Conservation (phyloP, 2,113 vertebrate genomes). For the Tiliqua scincoides region DNA sequence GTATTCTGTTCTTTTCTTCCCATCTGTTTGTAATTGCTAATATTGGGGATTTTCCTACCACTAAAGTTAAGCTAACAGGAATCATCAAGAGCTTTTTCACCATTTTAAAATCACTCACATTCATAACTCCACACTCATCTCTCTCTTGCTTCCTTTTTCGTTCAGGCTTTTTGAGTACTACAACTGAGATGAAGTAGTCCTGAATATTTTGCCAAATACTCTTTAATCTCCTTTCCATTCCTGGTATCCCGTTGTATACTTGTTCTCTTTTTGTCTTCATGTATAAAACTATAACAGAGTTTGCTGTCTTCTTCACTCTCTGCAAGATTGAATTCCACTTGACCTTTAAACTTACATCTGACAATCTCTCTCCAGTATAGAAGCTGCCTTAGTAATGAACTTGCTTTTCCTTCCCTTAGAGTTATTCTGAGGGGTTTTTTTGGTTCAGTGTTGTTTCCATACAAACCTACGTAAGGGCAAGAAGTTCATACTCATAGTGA, state of each 20-base stretch:
- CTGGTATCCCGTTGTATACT: neutral
- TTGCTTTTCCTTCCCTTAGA: neutral
- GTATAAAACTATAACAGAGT: neutral
- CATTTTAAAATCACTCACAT: neutral
- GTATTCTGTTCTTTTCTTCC: constrained; percentile 8
- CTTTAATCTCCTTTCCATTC: constrained; percentile 12
- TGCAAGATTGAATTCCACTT: constrained; percentile 5
- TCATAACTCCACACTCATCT: neutral
- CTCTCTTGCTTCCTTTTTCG: neutral
- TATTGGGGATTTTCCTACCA: neutral
- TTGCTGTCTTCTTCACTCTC: constrained; percentile 2
- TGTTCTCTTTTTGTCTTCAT: neutral
- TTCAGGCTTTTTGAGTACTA: neutral
- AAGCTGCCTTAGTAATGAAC: neutral
- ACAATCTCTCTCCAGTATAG: neutral
- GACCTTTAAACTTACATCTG: neutral
- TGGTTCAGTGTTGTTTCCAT: neutral
- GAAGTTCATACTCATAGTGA: neutral
- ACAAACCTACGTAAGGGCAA: neutral
- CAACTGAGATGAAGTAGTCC: neutral
- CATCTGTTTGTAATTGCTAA: constrained; percentile 1
- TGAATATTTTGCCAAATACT: neutral
- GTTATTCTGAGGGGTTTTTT: neutral
- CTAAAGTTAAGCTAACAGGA: neutral
- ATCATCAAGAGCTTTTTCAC: neutral